Percentiles rank a stretch among this genome's conserved stretches.
These are phyloP conservation scores for Lithophane leautieri DNA, from an alignment of 2,888 invertebrate species.

Conservation along the genomic window DNA sequence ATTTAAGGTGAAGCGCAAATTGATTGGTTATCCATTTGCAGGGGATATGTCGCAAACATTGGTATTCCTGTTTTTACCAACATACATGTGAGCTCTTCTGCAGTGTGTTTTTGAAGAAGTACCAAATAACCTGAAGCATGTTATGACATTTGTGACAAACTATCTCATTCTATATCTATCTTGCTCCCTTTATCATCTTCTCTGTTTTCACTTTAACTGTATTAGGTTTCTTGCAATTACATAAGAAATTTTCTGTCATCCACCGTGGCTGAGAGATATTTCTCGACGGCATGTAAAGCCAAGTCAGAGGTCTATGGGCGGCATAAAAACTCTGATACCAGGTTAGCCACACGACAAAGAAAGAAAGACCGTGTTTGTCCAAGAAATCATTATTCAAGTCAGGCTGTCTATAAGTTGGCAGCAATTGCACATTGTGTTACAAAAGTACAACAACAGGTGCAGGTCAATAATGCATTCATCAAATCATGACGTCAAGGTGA, in stretches of 20 bases:
- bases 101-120: not conserved
- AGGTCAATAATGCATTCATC: conserved; percentile 18
- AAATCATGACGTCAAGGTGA: conserved; percentile 33
- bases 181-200: not conserved
- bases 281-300: no score
- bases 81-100: not conserved
- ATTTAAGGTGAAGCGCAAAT: conserved; percentile 51
- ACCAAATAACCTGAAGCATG: not conserved
- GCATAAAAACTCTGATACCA: no score
- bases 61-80: conserved; percentile 29
- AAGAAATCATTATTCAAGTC: conserved; percentile 42
- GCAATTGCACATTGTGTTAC: conserved; percentile 46
- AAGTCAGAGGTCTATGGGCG: no score
- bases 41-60: conserved; percentile 31
- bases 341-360: no score
- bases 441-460: conserved; percentile 34
- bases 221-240: not conserved
- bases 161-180: not conserved
- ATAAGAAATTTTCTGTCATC: not conserved
- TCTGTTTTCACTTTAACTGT: not conserved
- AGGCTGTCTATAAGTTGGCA: conserved; percentile 25
- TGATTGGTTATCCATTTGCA: conserved; percentile 58
- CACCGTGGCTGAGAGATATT: no score
- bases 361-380: not conserved
- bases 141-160: not conserved